Evolutionary conservation across 2,113 vertebrate species (phyloP), one percentile per base, ranked within the genome.

Genomic region (Myotis lucifugus): DNA sequence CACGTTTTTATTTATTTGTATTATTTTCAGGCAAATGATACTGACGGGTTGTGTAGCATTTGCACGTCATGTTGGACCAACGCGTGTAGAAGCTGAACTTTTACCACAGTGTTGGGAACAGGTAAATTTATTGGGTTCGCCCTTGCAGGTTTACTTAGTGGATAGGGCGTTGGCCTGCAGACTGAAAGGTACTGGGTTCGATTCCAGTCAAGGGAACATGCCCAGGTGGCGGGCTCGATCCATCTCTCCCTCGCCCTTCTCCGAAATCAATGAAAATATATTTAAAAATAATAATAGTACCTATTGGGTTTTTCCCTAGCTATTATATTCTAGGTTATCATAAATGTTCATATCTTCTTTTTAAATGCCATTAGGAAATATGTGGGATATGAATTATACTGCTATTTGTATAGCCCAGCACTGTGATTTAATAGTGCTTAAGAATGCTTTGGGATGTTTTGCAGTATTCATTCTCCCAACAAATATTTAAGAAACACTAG

Each of bases 51-150:
- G 99, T 67, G 99, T 99, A 96, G 99, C 99, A 0, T 99, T 99
- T 97, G 99, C 99, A 5, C 99, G 98, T 77, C 99, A 99, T 1
- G 99, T 99, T 94, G 99, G 99, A 96, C 99, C 99, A 86, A 99
- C 99, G 0, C 99, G 99, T 76, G 99, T 99, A 32, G 99, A 99
- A 98, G 99, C 99, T 40, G 99, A 99, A 95, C 99, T 99, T 79
- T 98, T 99, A 96, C 99, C 99, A 4, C 99, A 99, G 91, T 99
- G 99, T 97, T 99, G 99, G 99, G 99, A 99, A 97, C 99, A 99
- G 99, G 99, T 99, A 98, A 98, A 74, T 95, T 29, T 66, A 11
- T 61, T 61, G 59, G 59, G 59, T 61, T 61, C 25, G 4, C 25
- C 25, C 9, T 27, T 27, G 23, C 23, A 61, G 59, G 23, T 61